Conservation (phyloP, 2,888 invertebrate species). For the Himalopsyche tibetana region DNA sequence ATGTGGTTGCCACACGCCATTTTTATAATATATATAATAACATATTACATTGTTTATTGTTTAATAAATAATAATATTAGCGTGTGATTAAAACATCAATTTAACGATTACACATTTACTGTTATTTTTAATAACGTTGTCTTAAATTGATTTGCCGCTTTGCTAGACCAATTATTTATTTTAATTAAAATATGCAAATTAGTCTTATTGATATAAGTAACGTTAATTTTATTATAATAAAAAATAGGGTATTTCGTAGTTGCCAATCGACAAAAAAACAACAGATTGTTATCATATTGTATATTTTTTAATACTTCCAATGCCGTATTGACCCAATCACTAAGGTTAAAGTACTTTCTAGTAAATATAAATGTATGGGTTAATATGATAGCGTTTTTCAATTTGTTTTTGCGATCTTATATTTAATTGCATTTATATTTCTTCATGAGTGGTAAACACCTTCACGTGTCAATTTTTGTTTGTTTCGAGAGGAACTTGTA, state of each 20-base stretch:
- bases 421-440: too few relatives aligned
- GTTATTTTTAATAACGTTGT: conserved; percentile 16
- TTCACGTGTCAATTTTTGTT: too few relatives aligned
- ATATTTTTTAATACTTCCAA: background rate
- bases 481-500: too few relatives aligned
- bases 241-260: conserved; percentile 9
- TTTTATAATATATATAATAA: conserved; percentile 18
- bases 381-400: too few relatives aligned
- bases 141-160: conserved; percentile 11
- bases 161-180: conserved; percentile 18
- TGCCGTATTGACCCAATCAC: background rate
- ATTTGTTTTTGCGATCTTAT: too few relatives aligned
- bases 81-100: conserved; percentile 20
- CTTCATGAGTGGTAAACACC: too few relatives aligned
- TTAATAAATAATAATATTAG: conserved; percentile 3
- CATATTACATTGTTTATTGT: conserved; percentile 4
- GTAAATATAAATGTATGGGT: too few relatives aligned
- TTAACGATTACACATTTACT: conserved; percentile 19
- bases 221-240: background rate
- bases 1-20: background rate
- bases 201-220: conserved; percentile 28
- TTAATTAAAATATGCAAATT: conserved; percentile 50
- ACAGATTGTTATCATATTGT: background rate
- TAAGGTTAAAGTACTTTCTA: background rate
- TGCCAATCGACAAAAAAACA: conserved; percentile 9